Base-by-base conservation (phyloP, 2,888 invertebrate genomes). In the Pyrocoelia pectoralis region DNA sequence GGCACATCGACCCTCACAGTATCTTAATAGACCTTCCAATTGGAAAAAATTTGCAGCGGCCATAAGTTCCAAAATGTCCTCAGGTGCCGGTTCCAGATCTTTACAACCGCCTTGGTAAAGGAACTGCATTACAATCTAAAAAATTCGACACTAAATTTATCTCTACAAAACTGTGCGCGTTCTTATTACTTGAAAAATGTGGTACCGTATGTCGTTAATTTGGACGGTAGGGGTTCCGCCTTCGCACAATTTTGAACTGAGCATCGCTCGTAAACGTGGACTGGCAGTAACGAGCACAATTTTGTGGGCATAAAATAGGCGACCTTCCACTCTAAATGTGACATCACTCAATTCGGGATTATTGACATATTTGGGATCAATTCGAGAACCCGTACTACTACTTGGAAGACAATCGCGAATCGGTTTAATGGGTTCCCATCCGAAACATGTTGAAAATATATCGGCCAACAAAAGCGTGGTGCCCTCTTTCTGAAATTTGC, bases 31-130 rank as follows among this genome's bases (percentile, higher is more conserved):
- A 1, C 93, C 93, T 74, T 95, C 90, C 72, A 96, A 82, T 78
- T 95, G 94, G 82, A 95, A 96, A 83, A 95, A 95, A 72, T 94
- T 93, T 0, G 95, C 94, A 0, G 95, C 95, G 0, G 95, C 94
- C 87, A 96, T 91, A 54, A 96, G 83, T 78, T 95, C 95, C 68
- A 95, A 82, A 51, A 95, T 91, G 75, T 95, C 95, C 59, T 87
- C 86, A 63, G 91, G 89, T 3, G 91, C 89, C 1, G 94, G 90
- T 69, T 91, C 89, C 56, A 94, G 83, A 1, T 88, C 88, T 53
- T 89, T 87, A 76, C 93, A 94, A 13, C 94, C 94, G 2, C 95
- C 95, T 73, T 94, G 93, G 82, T 96, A 96, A 54, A 96, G 84
- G 81, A 93, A 95, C 80, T 95, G 93, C 95, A 96, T 95, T 24